These are phyloP conservation scores for Aplidium turbinatum DNA, from an alignment of 23 tunicate species.

Conservation along the genomic window DNA sequence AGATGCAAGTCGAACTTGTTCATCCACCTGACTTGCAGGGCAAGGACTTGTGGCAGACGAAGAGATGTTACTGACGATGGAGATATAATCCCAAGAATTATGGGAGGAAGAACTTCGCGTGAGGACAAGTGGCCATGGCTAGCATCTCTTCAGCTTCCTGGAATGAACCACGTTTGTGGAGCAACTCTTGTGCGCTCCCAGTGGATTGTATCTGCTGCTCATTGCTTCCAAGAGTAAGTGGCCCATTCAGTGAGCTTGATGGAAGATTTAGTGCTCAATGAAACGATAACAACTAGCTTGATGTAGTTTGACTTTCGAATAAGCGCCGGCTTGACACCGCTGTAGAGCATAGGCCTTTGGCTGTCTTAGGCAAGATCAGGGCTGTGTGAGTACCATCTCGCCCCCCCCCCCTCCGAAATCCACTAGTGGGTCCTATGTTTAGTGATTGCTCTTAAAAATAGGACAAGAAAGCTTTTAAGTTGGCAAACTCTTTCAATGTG, in stretches of 20 bases:
- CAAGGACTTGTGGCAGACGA: conserved; percentile 44
- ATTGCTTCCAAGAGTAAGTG: conserved; percentile 86
- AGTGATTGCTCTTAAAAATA: too few species aligned
- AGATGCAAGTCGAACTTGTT: conserved; percentile 27
- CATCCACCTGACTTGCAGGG: conserved; percentile 55
- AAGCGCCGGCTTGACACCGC: not conserved
- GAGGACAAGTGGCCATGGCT: conserved; percentile 80
- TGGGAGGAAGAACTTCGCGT: conserved; percentile 75
- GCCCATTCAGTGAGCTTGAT: too few species aligned
- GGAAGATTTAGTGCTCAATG: not conserved
- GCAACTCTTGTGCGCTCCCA: conserved; percentile 59
- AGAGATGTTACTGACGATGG: conserved; percentile 27
- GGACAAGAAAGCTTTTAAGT: too few species aligned
- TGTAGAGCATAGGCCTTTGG: too few species aligned
- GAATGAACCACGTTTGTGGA: conserved; percentile 82
- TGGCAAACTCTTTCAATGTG: too few species aligned
- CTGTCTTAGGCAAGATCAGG: too few species aligned
- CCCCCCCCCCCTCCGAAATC: too few species aligned
- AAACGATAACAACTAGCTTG: not conserved
- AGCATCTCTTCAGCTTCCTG: conserved; percentile 58
- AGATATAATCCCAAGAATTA: conserved; percentile 22
- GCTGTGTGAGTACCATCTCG: too few species aligned
- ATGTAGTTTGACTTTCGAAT: not conserved
- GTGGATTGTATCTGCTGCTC: conserved; percentile 91
- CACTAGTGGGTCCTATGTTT: too few species aligned